Percentiles rank a stretch among this genome's conserved stretches.
Evolutionary conservation across 2,888 invertebrate genomes (phyloP).

Genomic region (Sphaerophoria taeniata): DNA sequence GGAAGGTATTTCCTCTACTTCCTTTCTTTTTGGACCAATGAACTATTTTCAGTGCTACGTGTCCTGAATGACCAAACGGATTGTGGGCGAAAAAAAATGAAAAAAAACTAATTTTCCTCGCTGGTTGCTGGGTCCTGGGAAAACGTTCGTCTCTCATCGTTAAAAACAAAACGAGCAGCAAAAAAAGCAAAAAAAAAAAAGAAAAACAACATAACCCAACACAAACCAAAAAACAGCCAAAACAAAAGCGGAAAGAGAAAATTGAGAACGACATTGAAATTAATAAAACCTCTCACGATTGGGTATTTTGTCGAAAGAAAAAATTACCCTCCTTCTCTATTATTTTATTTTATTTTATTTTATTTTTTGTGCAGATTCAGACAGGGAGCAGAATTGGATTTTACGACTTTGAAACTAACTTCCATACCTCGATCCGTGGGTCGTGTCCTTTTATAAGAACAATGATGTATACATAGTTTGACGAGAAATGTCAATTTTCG

Average conservation of each 20-base stretch:
- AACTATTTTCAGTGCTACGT: conserved; percentile 34
- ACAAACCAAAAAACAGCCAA: too few species aligned
- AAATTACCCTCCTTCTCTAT: conserved; percentile 16
- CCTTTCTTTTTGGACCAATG: conserved; percentile 5
- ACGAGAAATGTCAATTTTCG: conserved; percentile 64
- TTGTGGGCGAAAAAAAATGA: neutral
- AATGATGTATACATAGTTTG: conserved; percentile 16
- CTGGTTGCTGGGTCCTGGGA: neutral
- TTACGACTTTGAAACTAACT: conserved; percentile 33
- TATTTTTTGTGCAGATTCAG: too few species aligned
- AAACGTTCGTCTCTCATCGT: conserved; percentile 5
- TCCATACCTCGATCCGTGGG: conserved; percentile 29
- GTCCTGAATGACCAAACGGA: conserved; percentile 41
- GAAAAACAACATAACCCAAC: too few species aligned
- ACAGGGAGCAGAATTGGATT: too few species aligned
- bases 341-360: too few species aligned
- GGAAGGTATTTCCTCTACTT: conserved; percentile 8
- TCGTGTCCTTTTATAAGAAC: neutral
- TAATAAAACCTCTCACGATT: conserved; percentile 60
- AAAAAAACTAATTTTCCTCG: too few species aligned
- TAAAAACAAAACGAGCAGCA: conserved; percentile 13
- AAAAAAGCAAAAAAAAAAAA: neutral
- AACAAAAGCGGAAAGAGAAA: conserved; percentile 28
- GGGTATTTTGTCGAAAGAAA: conserved; percentile 27
- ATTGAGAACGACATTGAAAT: conserved; percentile 51